Percentiles rank a stretch among this genome's conserved stretches.
Evolutionary conservation across 2,113 vertebrate genomes (phyloP).

Genomic region (Cariama cristata): DNA sequence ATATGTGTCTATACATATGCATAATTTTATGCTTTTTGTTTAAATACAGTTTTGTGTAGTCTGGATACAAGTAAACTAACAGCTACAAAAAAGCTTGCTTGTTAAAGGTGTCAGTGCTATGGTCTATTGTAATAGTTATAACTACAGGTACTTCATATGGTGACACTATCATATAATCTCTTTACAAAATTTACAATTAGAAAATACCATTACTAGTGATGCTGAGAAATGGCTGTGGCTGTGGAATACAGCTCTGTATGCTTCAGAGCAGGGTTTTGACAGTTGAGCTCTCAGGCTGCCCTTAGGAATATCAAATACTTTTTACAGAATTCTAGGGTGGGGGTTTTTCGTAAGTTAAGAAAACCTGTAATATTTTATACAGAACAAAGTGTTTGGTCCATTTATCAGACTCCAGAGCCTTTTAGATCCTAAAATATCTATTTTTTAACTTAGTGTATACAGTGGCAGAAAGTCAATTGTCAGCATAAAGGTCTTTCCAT

Average conservation of each 20-base stretch:
- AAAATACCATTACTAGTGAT: neutral
- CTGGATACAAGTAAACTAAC: neutral
- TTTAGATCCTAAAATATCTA: neutral
- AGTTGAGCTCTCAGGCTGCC: neutral
- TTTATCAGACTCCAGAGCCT: neutral
- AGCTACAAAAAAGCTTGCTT: neutral
- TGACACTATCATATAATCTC: neutral
- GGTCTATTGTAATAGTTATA: neutral
- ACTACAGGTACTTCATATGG: accelerated
- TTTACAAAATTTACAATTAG: neutral
- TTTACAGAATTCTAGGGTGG: neutral
- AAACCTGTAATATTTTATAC: neutral
- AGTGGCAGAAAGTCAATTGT: neutral
- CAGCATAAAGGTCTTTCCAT: neutral
- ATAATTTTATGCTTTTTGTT: neutral
- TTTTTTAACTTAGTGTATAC: neutral
- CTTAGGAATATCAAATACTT: neutral
- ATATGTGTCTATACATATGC: neutral
- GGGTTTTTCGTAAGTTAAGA: neutral
- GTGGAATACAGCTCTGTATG: neutral
- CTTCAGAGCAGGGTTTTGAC: neutral
- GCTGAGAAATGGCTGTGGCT: neutral
- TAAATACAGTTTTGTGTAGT: neutral
- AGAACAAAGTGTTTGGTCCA: neutral
- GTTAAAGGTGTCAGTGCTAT: neutral